Base-by-base conservation (phyloP, 2,797 vertebrate genomes). In the Helostoma temminkii region DNA sequence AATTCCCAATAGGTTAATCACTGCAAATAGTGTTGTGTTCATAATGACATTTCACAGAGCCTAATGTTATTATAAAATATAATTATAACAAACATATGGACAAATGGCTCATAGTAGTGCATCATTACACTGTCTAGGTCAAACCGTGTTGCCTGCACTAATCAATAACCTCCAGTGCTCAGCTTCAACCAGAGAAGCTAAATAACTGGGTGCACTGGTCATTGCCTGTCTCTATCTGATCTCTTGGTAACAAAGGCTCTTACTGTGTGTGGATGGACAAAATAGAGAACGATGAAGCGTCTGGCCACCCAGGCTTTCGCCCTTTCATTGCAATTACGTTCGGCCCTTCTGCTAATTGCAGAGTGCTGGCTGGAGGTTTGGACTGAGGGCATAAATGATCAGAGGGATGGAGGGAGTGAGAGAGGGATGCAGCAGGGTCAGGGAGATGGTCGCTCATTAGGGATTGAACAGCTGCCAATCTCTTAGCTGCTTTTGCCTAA, bases 371-470 rank as follows among this genome's bases (percentile, higher is more conserved):
- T 24, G 60, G 64, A 43, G 66, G 76, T 71, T 56, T 0, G 42
- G 77, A 71, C 62, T 53, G 78, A 81, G 71, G 71, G 76, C 37
- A 80, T 83, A 71, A 82, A 79, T 89, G 79, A 84, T 71, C 55
- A 7, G 53, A 50, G 54, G 54, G 53, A 43, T 50, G 65, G 68
- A 71, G 71, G 62, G 48, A 79, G 71, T 62, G 60, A 28, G 59
- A 55, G 71, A 43, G 77, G 65, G 60, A 68, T 11, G 45, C 65
- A 49, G 45, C 78, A 28, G 64, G 86, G 82, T 85, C 85, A 78
- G 77, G 85, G 83, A 85, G 85, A 86, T 66, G 80, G 82, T 82
- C 53, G 54, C 85, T 91, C 88, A 89, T 91, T 91, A 91, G 84
- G 46, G 68, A 69, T 18, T 79, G 81, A 87, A 81, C 73, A 75